Evolutionary conservation across 2,888 invertebrate species (phyloP).

Genomic region (Tinea trinotella): DNA sequence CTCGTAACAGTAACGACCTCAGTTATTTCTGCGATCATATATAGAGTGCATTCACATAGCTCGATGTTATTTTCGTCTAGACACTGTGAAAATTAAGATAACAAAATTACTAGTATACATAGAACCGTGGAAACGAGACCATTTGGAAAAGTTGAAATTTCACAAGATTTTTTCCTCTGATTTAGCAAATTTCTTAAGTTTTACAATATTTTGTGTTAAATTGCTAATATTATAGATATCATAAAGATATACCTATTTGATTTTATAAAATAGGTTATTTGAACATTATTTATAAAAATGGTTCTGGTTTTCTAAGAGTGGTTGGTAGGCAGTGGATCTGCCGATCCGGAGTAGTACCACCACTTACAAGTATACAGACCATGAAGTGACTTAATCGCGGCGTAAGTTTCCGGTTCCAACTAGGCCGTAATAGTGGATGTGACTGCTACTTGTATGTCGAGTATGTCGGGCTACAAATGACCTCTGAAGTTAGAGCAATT

Average conservation of each 20-base stretch:
- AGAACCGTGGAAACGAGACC: not conserved
- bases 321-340: too few species aligned
- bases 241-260: too few species aligned
- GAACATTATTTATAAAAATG: not conserved
- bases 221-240: not conserved
- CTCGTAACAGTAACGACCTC: not conserved
- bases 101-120: not conserved
- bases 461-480: too few species aligned
- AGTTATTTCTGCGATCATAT: constrained; percentile 1
- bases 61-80: constrained; percentile 4
- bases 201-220: not conserved
- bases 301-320: too few species aligned
- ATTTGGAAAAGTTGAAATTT: not conserved
- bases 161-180: not conserved
- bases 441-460: too few species aligned
- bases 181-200: not conserved
- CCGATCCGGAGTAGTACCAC: too few species aligned
- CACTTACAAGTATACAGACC: too few species aligned
- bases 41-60: constrained; percentile 6
- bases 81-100: constrained; percentile 11
- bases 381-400: too few species aligned
- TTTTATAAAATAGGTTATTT: too few species aligned
- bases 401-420: too few species aligned
- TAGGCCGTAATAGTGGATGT: too few species aligned
- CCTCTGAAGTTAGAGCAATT: too few species aligned